phyloP scores from a whole-genome alignment of 2,888 invertebrate genomes.

The Microctonus brassicae region DNA sequence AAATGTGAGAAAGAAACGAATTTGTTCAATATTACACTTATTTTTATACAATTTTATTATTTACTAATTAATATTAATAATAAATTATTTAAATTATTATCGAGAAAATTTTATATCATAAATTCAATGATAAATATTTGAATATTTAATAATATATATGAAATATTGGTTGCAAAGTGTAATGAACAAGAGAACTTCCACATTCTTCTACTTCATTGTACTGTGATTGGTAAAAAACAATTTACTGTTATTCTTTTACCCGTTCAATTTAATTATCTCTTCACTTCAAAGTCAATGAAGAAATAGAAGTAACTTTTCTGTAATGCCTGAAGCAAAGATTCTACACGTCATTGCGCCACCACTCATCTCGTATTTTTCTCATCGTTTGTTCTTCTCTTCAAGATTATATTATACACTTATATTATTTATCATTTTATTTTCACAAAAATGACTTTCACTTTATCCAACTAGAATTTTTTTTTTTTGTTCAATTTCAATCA shows the following conservation, averaged over 20 bases:
- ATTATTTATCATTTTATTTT: not conserved
- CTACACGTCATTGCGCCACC: slow-evolving; percentile 32
- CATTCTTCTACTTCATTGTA: not conserved
- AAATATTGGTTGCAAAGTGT: too few species aligned
- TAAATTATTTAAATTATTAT: too few species aligned
- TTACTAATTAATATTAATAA: too few species aligned
- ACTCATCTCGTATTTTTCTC: slow-evolving; percentile 16
- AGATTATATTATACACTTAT: slow-evolving; percentile 7
- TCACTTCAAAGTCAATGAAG: slow-evolving; percentile 13
- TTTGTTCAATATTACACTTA: too few species aligned
- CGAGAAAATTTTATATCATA: not conserved
- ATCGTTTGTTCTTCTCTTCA: slow-evolving; percentile 1
- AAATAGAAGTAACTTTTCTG: not conserved
- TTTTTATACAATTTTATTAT: too few species aligned
- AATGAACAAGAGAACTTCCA: not conserved
- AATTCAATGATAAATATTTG: not conserved
- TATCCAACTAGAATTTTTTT: not conserved
- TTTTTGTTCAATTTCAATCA: not conserved
- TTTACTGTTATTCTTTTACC: slow-evolving; percentile 47
- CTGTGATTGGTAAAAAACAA: slow-evolving; percentile 50
- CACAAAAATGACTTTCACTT: not conserved
- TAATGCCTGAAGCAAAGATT: slow-evolving; percentile 18
- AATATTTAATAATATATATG: too few species aligned
- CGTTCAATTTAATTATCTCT: slow-evolving; percentile 52
- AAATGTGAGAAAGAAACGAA: too few species aligned